A percentile compares a stretch with the other conserved stretches of the same genome.
Evolutionary conservation across 2,888 invertebrate genomes (phyloP).

Genomic region (Entomobrya multifasciata): DNA sequence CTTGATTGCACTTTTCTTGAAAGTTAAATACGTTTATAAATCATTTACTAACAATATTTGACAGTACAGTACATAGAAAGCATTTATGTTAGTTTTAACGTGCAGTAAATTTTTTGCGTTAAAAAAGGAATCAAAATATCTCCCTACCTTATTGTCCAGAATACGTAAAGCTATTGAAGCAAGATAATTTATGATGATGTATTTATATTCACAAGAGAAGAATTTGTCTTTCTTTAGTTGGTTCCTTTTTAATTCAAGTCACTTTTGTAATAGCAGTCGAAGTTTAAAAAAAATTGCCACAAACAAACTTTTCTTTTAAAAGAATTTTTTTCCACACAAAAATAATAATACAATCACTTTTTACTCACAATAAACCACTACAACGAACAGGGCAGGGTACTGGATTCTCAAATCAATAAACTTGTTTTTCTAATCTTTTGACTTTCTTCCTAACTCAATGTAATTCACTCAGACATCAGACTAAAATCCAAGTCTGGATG

Average conservation of each 20-base stretch:
- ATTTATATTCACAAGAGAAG: constrained; percentile 11
- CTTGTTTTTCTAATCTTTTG: background rate
- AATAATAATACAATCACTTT: constrained; percentile 19
- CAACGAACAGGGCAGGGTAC: background rate
- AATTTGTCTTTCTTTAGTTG: background rate
- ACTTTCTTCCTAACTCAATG: constrained; percentile 6
- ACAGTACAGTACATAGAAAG: too few relatives aligned
- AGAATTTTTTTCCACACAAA: background rate
- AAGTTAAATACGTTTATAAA: too few relatives aligned
- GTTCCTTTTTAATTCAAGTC: constrained; percentile 16
- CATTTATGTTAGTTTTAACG: too few relatives aligned
- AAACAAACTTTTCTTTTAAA: background rate
- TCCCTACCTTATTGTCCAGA: background rate
- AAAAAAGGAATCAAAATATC: background rate
- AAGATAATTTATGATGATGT: constrained; percentile 16
- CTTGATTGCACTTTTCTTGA: too few relatives aligned
- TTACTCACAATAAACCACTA: background rate
- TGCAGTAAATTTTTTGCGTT: too few relatives aligned
- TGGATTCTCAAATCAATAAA: background rate
- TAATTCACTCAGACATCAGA: background rate
- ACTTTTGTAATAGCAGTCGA: background rate
- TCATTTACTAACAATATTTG: too few relatives aligned
- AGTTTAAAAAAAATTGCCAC: background rate
- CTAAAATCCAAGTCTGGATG: too few relatives aligned
- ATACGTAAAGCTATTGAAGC: background rate